Conservation (phyloP, 2,113 vertebrate species). For the Noturus placidus region DNA sequence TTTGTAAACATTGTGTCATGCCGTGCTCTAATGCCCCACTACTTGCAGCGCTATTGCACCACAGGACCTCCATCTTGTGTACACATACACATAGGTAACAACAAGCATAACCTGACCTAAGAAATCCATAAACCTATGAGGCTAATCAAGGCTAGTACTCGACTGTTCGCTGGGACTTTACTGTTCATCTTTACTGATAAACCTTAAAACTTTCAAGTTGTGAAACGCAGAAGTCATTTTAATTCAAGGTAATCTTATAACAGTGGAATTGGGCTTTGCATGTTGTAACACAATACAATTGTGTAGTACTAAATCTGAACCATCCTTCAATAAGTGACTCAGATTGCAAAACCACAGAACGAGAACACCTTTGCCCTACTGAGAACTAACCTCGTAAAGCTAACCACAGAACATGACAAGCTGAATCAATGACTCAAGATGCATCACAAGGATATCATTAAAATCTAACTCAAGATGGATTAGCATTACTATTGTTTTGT, state of each 20-base stretch:
- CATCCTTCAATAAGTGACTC: background rate
- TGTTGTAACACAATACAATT: background rate
- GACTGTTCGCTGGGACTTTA: background rate
- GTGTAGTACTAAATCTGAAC: slow-evolving; percentile 1
- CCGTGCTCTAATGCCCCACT: background rate
- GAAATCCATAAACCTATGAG: background rate
- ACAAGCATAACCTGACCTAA: background rate
- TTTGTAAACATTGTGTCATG: background rate
- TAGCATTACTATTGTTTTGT: background rate
- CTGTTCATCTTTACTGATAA: background rate
- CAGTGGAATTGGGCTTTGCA: background rate
- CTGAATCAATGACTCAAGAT: background rate
- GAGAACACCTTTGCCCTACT: background rate
- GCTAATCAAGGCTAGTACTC: background rate
- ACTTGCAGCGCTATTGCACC: background rate
- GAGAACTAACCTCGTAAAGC: background rate
- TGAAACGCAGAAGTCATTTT: background rate
- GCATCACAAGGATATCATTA: background rate
- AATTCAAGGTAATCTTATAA: background rate
- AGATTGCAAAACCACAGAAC: background rate
- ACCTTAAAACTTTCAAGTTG: background rate
- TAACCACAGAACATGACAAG: slow-evolving; percentile 11
- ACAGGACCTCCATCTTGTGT: background rate
- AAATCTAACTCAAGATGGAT: background rate
- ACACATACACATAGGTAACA: background rate